Percentiles rank a stretch among this genome's conserved stretches.
These are phyloP conservation scores for Galbula dea DNA, from an alignment of 2,113 vertebrate species.

Conservation along the genomic window DNA sequence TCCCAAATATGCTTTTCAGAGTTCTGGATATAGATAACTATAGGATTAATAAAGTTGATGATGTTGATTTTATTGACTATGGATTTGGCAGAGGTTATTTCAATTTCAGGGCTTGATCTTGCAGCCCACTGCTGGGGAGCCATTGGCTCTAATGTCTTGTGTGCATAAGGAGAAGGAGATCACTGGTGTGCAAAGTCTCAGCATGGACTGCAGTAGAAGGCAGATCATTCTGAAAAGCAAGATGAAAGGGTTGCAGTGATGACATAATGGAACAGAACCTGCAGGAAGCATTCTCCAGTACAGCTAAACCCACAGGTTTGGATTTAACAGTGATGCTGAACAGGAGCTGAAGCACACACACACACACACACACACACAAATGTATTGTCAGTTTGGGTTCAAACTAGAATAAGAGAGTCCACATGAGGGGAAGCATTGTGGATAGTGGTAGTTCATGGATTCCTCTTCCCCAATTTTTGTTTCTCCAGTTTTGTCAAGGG, in stretches of 20 bases:
- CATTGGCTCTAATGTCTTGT: not conserved
- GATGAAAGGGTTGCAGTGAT: not conserved
- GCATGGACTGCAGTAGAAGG: fast-evolving
- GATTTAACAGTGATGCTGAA: not conserved
- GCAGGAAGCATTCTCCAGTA: not conserved
- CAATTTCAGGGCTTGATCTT: not conserved
- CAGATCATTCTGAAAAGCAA: not conserved
- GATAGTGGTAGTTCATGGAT: not conserved
- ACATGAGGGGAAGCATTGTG: not conserved
- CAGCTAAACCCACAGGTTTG: not conserved
- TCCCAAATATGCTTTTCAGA: not conserved
- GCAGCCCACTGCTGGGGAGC: not conserved
- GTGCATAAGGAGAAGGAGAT: not conserved
- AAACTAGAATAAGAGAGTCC: not conserved
- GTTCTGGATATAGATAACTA: not conserved
- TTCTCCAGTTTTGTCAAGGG: not conserved
- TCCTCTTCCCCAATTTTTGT: not conserved
- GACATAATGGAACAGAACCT: not conserved
- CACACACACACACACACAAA: no score
- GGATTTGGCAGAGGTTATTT: not conserved
- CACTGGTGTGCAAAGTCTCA: not conserved
- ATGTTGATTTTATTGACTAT: not conserved
- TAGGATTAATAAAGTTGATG: not conserved
- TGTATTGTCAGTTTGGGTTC: not conserved
- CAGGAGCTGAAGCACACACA: no score